Evolutionary conservation across 2,888 invertebrate species (phyloP).

Genomic region (Noctua pronuba): DNA sequence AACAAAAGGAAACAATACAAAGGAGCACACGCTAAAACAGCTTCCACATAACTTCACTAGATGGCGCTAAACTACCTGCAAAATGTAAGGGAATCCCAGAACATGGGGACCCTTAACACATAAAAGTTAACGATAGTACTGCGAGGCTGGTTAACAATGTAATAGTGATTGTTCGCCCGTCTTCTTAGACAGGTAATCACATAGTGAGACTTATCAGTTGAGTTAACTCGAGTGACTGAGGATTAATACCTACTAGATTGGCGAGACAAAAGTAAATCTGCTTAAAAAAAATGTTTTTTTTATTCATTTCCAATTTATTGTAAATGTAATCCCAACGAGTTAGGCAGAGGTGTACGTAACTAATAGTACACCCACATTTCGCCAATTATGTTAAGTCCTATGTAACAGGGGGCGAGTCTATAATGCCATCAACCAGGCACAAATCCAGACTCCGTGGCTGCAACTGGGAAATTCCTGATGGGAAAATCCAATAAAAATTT

Average conservation of each 20-base stretch:
- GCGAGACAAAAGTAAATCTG: not conserved
- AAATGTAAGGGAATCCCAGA: conserved; percentile 33
- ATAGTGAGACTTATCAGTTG: conserved; percentile 35
- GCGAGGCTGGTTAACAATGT: conserved; percentile 40
- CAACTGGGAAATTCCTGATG: no score
- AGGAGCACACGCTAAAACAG: conserved; percentile 7
- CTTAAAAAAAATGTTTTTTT: not conserved
- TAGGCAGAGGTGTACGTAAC: no score
- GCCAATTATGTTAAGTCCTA: no score
- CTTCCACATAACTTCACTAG: conserved; percentile 34
- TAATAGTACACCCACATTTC: no score
- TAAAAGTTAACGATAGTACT: conserved; percentile 57
- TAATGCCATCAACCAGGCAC: no score
- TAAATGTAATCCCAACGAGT: no score
- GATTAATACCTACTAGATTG: conserved; percentile 9
- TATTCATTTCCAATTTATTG: not conserved
- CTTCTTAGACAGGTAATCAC: conserved; percentile 53
- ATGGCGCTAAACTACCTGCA: conserved; percentile 26
- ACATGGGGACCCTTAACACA: conserved; percentile 13
- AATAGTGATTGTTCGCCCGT: conserved; percentile 54
- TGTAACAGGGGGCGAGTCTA: no score
- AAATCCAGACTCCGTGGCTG: no score
- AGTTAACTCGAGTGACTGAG: conserved; percentile 32
- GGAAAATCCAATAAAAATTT: no score
- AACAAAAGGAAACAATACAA: conserved; percentile 11